Percentiles rank a stretch among this genome's conserved stretches.
Conservation (phyloP, 2,113 vertebrate species). For the Thamnophis sirtalis region DNA sequence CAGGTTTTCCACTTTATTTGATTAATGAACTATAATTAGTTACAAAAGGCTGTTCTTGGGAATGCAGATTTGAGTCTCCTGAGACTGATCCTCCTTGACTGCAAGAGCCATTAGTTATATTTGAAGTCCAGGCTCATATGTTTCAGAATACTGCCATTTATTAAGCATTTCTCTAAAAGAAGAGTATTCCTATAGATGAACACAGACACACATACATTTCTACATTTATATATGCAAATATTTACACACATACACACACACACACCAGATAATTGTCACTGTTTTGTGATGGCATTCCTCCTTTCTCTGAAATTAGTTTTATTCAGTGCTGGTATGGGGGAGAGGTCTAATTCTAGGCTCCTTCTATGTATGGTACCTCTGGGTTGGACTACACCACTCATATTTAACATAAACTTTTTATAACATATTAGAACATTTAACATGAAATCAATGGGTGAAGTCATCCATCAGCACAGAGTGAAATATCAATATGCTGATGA, state of each 20-base stretch:
- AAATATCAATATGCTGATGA: not conserved
- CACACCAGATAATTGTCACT: not conserved
- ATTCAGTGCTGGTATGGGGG: not conserved
- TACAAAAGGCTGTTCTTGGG: constrained; percentile 1
- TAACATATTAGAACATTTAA: not conserved
- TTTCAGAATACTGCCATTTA: not conserved
- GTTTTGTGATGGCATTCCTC: not conserved
- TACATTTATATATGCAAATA: not conserved
- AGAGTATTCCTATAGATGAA: not conserved
- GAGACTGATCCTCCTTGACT: not conserved
- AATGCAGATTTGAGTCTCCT: constrained; percentile 1
- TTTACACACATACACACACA: accelerated
- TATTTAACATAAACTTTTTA: not conserved
- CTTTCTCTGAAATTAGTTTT: not conserved
- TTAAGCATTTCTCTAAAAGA: not conserved
- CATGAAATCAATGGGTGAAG: not conserved
- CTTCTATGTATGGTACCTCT: not conserved
- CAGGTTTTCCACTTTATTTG: constrained; percentile 18
- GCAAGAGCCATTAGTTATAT: constrained; percentile 1
- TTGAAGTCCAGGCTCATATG: not conserved
- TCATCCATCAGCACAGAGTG: not conserved
- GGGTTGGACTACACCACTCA: not conserved
- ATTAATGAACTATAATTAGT: constrained; percentile 25
- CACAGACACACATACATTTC: too few relatives aligned
- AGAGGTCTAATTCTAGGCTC: not conserved